Evolutionary conservation across 2,888 invertebrate genomes (phyloP).

Genomic region (Meiosimyza platycephala): DNA sequence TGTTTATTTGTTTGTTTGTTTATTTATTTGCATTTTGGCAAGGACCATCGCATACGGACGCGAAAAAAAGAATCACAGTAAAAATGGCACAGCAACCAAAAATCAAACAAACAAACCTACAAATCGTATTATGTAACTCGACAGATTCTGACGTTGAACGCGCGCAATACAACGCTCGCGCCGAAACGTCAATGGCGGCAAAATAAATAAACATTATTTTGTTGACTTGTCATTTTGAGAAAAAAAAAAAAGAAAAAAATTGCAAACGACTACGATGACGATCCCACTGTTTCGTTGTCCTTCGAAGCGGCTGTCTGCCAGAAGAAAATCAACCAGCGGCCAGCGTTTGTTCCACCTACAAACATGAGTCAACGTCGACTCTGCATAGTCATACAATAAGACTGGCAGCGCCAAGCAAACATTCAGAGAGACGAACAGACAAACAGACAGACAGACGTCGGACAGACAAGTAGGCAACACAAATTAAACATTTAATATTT

Average conservation of each 20-base stretch:
- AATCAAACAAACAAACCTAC: conserved; percentile 2
- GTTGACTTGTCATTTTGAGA: conserved; percentile 4
- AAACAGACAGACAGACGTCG: neutral
- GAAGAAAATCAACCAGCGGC: conserved; percentile 7
- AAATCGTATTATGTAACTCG: neutral
- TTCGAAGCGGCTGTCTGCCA: neutral
- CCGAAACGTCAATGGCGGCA: conserved; percentile 8
- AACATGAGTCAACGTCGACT: neutral
- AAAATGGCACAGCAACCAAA: conserved; percentile 2
- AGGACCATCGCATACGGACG: neutral
- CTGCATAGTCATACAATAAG: too few species aligned
- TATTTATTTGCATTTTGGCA: too few species aligned
- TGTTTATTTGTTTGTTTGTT: neutral
- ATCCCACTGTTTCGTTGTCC: conserved; percentile 2
- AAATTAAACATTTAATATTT: conserved; percentile 37
- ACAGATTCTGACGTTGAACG: neutral
- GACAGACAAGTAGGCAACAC: conserved; percentile 11
- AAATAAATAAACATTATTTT: conserved; percentile 19
- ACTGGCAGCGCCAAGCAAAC: neutral
- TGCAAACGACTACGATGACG: conserved; percentile 5
- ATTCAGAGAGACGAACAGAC: neutral
- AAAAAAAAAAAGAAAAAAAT: neutral
- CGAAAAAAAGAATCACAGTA: neutral
- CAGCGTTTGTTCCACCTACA: conserved; percentile 3
- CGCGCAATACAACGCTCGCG: neutral